Base-by-base conservation (phyloP, 2,797 vertebrate genomes). In the Arctocebus calabarensis region DNA sequence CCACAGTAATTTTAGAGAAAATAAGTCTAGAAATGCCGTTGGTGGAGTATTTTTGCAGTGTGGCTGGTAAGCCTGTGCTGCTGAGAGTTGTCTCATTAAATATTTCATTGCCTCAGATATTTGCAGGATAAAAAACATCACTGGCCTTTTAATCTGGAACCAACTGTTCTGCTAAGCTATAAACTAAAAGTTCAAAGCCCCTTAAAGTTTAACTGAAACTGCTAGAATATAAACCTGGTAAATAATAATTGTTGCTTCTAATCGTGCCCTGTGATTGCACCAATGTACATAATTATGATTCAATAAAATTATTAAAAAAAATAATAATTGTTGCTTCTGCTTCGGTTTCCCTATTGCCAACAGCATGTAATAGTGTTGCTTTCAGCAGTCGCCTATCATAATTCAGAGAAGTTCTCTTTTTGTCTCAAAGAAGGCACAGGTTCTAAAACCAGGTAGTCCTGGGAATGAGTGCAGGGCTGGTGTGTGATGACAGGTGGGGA, bases 1-100 rank as follows among this genome's bases (percentile, higher is more conserved):
- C 48, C 45, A n/a, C 40, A 66, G 57, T 95, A 91, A 93, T 48
- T 95, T 92, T 84, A 96, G 73, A 74, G 81, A 59, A 45, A 88
- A 14, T 79, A 70, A 70, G 43, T 68, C 48, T 82, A 84, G 70
- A 88, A 84, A 71, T 32, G 48, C 17, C 45, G n/a, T 82, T 0
- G 1, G 55, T 19, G 1, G 62, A 64, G 55, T 75, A 6, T 81
- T 97, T 96, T 93, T 96, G 81, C 92, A 91, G 32, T 57, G 90
- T 97, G 90, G 78, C 95, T 78, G 14, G 62, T 90, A 55, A 91
- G 61, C 25, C n/a, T 83, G 48, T 48, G 9, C 70, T 52, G 20
- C 68, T 61, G 48, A 68, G 40, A 88, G 40, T 40, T 68, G 29
- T 45, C 74, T 78, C 73, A 55, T 79, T 59, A 81, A 52, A 88